phyloP scores from a whole-genome alignment of 2,797 vertebrate genomes.

The Mastacembelus armatus region DNA sequence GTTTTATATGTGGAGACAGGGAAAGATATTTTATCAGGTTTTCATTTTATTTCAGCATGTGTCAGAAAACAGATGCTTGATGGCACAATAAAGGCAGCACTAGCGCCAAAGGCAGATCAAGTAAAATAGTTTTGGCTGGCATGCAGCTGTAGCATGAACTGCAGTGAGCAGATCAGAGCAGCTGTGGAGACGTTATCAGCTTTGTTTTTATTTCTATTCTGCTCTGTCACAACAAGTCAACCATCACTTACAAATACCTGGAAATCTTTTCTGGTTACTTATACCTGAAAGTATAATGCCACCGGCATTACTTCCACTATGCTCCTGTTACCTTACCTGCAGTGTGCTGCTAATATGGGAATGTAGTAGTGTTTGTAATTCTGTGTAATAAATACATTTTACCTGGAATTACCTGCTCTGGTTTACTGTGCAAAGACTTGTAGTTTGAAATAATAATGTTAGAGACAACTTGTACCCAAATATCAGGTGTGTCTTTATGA shows the following conservation, averaged over 20 bases:
- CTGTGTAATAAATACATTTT: not conserved
- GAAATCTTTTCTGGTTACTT: slow-evolving; percentile 7
- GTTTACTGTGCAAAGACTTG: too few species aligned
- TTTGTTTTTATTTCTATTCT: not conserved
- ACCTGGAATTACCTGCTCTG: too few species aligned
- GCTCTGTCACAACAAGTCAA: slow-evolving; percentile 38
- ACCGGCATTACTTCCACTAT: not conserved
- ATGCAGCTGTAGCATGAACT: not conserved
- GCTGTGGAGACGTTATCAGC: slow-evolving; percentile 21
- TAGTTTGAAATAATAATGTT: too few species aligned
- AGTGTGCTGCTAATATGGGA: too few species aligned
- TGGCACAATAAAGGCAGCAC: not conserved
- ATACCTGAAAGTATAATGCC: not conserved
- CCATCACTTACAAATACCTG: not conserved
- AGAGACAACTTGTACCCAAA: too few species aligned
- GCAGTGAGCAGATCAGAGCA: not conserved
- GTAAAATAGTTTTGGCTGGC: not conserved
- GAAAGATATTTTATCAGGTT: not conserved
- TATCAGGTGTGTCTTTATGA: too few species aligned
- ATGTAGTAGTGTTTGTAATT: too few species aligned
- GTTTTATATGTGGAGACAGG: not conserved
- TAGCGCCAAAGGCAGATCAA: not conserved
- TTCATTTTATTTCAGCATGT: too few species aligned
- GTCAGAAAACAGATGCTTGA: not conserved
- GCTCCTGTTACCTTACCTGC: not conserved